Base-by-base conservation (phyloP, 2,888 invertebrate species). In the Tenthredo mesomela region DNA sequence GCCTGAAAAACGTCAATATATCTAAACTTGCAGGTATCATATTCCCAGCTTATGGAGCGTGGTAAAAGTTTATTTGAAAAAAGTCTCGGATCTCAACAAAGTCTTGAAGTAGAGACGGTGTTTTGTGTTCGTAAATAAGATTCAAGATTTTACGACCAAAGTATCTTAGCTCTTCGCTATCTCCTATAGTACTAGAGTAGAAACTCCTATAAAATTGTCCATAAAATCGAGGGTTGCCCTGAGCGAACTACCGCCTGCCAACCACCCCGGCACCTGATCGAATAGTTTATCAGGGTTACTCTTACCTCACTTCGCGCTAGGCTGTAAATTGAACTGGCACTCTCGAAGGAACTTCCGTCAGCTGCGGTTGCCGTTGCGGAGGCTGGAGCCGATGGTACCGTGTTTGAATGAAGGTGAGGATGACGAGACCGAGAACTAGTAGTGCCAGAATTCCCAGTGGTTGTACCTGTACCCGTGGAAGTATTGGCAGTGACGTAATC, bases 331-430 rank as follows among this genome's bases (percentile, higher is more conserved):
- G 97, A 97, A 85, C 97, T 97, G 86, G 97, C 97, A 92, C 97
- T 97, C 93, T 97, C 97, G 93, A 97, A 97, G n/a, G 97, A 97
- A 87, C 97, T 97, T 40, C 97, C 97, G 86, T 97, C 97, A 82
- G 93, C 92, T 33, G 91, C 91, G 80, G 93, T 93, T 87, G 92
- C 92, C 77, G 93, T 92, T 54, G 92, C 91, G 73, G 92, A 92
- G 37, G 91, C 88, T 25, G 90, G 88, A 82, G 89, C 89, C 15
- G 91, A 90, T 33, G 92, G 90, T 84, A 90, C 90, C 85, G 91
- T 90, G 88, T 91, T 91, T 84, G 92, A 91, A 82, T 88, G 88
- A 84, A 91, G 89, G 91, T 93, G 94, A 91, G 90, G 91, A 84
- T 94, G 93, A 93, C 94, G 93, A 91, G 95, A 94, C 94, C 94